Conservation (phyloP, 2,113 vertebrate species). For the Sebastes schlegelii region DNA sequence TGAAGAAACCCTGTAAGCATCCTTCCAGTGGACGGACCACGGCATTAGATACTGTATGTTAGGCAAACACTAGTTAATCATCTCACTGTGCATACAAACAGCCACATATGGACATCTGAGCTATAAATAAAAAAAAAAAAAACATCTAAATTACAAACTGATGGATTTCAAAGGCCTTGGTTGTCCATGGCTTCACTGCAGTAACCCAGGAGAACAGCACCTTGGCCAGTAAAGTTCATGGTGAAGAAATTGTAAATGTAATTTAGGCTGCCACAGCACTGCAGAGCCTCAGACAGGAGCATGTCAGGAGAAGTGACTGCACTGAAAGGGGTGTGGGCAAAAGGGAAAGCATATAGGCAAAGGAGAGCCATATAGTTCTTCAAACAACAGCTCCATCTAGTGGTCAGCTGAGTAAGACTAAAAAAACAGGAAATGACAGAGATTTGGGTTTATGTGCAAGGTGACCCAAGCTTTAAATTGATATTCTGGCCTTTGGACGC, state of each 20-base stretch:
- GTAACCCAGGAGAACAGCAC: neutral
- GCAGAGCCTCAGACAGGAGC: conserved; percentile 30
- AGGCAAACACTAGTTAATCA: neutral
- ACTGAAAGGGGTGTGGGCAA: conserved; percentile 38
- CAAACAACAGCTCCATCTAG: conserved; percentile 74
- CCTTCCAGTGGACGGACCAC: neutral
- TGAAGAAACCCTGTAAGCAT: neutral
- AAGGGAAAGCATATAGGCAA: neutral
- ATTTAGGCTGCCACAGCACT: conserved; percentile 21
- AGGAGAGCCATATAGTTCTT: conserved; percentile 1
- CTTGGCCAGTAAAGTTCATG: neutral
- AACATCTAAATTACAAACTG: neutral
- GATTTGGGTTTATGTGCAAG: neutral
- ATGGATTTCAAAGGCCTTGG: neutral
- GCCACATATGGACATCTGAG: neutral
- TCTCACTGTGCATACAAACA: neutral
- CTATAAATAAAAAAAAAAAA: neutral
- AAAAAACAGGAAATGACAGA: neutral
- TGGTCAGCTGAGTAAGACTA: conserved; percentile 17
- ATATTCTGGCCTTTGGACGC: neutral
- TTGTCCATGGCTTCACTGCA: neutral
- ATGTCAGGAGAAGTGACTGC: conserved; percentile 25
- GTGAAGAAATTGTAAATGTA: neutral
- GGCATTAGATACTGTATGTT: neutral
- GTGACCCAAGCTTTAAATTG: conserved; percentile 5